These are phyloP conservation scores for Ondatra zibethicus DNA, from an alignment of 2,113 vertebrate genomes.

Conservation along the genomic window DNA sequence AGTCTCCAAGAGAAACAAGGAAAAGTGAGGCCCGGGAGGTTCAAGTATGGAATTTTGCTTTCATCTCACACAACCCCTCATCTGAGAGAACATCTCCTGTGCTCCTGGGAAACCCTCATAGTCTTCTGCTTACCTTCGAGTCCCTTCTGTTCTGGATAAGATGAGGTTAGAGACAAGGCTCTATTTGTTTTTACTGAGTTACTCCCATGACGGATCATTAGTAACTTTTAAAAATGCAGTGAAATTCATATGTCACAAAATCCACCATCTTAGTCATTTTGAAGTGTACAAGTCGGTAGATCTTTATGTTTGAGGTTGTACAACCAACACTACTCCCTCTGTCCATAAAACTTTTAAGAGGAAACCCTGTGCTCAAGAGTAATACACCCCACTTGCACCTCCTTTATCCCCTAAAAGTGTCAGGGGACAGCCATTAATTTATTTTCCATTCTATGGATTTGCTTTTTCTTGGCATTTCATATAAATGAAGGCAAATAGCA, in stretches of 20 bases:
- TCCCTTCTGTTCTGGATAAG: neutral
- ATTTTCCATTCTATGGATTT: neutral
- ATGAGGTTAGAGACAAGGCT: neutral
- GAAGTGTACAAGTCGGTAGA: neutral
- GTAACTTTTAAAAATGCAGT: neutral
- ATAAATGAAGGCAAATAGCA: neutral
- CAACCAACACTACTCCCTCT: neutral
- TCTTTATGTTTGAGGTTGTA: neutral
- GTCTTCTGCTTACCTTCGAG: neutral
- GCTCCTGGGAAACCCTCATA: neutral
- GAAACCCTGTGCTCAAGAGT: neutral
- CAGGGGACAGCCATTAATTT: neutral
- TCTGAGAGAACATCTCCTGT: neutral
- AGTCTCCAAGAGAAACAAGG: neutral
- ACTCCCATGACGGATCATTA: neutral
- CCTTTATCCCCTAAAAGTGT: rapidly evolving
- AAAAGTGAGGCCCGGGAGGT: neutral
- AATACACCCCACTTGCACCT: neutral
- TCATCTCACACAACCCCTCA: neutral
- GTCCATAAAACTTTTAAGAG: neutral
- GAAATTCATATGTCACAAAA: neutral
- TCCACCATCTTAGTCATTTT: neutral
- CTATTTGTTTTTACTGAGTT: neutral
- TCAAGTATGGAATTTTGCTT: neutral
- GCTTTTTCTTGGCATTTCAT: neutral